Conservation (phyloP, 2,888 invertebrate genomes). For the Danaus chrysippus region DNA sequence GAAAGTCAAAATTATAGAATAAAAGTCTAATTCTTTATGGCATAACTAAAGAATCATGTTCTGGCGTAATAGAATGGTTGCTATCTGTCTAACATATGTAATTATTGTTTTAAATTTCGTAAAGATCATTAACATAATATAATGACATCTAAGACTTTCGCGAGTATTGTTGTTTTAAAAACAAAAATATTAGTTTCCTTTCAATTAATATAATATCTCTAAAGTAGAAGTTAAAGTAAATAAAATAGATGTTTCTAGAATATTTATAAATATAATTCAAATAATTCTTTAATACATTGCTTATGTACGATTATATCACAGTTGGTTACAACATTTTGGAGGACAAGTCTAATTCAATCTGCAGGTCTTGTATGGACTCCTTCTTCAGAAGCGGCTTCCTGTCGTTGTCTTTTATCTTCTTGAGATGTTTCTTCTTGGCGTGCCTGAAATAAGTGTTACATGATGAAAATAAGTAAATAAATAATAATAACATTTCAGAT, state of each 20-base stretch:
- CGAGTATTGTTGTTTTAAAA: too few species aligned
- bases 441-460: constrained; percentile 47
- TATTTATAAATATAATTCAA: constrained; percentile 61
- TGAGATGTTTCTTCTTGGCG: constrained; percentile 79
- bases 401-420: constrained; percentile 80
- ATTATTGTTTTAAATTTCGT: too few species aligned
- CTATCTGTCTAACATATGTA: too few species aligned
- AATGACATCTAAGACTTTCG: too few species aligned
- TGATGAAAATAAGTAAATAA: neutral
- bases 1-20: too few species aligned
- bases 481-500: too few species aligned
- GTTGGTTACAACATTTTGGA: constrained; percentile 72
- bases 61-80: too few species aligned
- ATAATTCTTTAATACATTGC: constrained; percentile 54
- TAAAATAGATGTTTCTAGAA: constrained; percentile 28
- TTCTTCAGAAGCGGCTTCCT: constrained; percentile 76
- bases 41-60: too few species aligned
- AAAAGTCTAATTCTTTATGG: too few species aligned
- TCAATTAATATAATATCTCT: too few species aligned
- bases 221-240: constrained; percentile 9
- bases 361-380: constrained; percentile 73
- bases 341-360: constrained; percentile 66
- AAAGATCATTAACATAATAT: neutral
- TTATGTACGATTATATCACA: constrained; percentile 61
- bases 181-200: too few species aligned